Base-by-base conservation (phyloP, 2,797 vertebrate species). In the Poecilia gillii region DNA sequence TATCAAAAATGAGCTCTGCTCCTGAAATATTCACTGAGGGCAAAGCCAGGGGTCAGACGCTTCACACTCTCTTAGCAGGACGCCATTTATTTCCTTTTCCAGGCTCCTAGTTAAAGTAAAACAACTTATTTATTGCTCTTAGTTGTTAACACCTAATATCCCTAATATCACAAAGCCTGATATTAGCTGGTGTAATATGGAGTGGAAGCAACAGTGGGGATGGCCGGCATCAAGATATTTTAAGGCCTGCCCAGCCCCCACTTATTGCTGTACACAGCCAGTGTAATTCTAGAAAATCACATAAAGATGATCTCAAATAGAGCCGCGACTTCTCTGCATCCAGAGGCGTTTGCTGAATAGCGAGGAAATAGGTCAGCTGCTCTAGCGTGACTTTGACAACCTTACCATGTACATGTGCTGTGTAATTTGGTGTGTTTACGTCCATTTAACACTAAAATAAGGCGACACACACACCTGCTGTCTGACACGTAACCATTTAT, bases 1-100 rank as follows among this genome's bases (percentile, higher is more conserved):
- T 31, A 2, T 93, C 92, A 93, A 89, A 93, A 89, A 90, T 82
- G 87, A 90, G 85, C 78, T 20, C 64, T 0, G 64, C 76, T 91
- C 43, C 11, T 93, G 84, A 93, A 95, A 93, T 92, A 94, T 94
- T 93, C 84, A 94, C 85, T 0, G 55, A 86, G 85, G 89, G 80
- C 85, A 87, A 53, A 66, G 82, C 78, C 23, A 81, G 85, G 89
- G 91, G 90, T 92, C 91, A 89, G 82, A 85, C 23, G 64, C 81
- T 62, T 18, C 33, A 23, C 28, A 18, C 31, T 28, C 1, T 71
- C 46, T 59, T 16, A 39, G 73, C 57, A 12, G 9, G 23, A 20
- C 83, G 80, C 85, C 33, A 28, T 2, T 73, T 20, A 45, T 64
- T 43, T 43, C 28, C 4, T 70, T 72, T 71, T 28, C 16, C 53